Evolutionary conservation across 64 coral and sea anemone species (phyloP), one percentile per base, ranked within the genome.

Genomic region (Astreopora myriophthalma): DNA sequence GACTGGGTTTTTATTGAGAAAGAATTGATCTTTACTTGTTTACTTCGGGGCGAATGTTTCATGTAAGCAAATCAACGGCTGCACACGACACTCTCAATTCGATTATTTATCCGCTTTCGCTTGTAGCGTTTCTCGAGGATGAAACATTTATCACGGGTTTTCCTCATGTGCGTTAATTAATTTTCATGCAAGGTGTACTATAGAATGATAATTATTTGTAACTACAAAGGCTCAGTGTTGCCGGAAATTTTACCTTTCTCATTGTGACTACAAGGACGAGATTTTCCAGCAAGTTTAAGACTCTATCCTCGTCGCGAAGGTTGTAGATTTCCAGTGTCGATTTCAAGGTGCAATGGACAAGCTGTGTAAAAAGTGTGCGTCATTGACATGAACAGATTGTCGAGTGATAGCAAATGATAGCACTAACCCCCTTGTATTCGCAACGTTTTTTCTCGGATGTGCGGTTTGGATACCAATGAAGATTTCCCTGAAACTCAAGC

Each of bases 11-110:
- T 92, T 82, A 78, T 95, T 73, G 89, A 67, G 86, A 87, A 87
- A 87, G 76, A 96, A 79, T 91, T 96, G 90, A 96, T 93, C 94
- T 96, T 96, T 95, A 51, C 52, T 82, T 82, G 76, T 55, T 70
- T 57, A 72, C 57, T 71, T 23, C 33, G 9, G 44, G 24, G 48
- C n/a, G 30, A 68, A 65, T 89, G 58, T 42, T 66, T 66, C 57
- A 26, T 89, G 49, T 60, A 89, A 76, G 74, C 86, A 75, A 34
- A 35, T 24, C 31, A 63, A 37, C 57, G 29, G 10, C 7, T 6
- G 73, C 19, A 10, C n/a, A 34, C 46, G 46, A 74, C 69, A 34
- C 10, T 58, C 32, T 36, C 87, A 48, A 40, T 67, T 89, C 57
- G 74, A 89, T 37, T 39, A 79, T 67, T 69, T 48, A 25, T 10